Percentiles rank a stretch among this genome's conserved stretches.
phyloP scores from a whole-genome alignment of 2,113 vertebrate species.

The cat (Felis catus) region F.catus_Fca126_mat1.0 CM031412.1:129411001-129411500 shows the following conservation, averaged over 20 bases:
- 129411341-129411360: background rate
- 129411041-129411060: background rate
- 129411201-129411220: background rate
- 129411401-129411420: background rate
- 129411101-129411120: background rate
- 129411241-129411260: background rate
- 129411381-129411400: background rate
- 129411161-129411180: background rate
- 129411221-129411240: background rate
- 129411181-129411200: background rate
- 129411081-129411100: background rate
- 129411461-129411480: background rate
- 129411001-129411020: background rate
- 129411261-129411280: background rate
- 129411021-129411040: background rate
- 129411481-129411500: background rate
- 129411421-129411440: background rate
- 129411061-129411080: background rate
- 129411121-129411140: background rate
- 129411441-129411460: slow-evolving; percentile 24
- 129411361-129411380: background rate
- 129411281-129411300: background rate
- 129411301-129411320: background rate
- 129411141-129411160: background rate
- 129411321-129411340: background rate